These are phyloP conservation scores for Tragelaphus buxtoni DNA, from an alignment of 2,113 vertebrate genomes.

Conservation along the genomic window DNA sequence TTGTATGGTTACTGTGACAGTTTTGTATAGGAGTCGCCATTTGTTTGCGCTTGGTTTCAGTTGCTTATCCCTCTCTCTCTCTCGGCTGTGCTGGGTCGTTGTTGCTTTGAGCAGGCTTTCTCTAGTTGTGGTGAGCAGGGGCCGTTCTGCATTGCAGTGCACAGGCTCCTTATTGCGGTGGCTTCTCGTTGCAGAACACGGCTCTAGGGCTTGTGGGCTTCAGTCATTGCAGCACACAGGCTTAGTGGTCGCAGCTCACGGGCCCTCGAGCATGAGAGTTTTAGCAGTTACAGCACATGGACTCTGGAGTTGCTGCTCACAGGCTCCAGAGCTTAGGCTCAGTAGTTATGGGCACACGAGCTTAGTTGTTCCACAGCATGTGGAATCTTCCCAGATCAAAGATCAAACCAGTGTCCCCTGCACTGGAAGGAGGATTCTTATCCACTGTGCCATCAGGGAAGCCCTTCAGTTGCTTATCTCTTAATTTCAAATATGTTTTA, in stretches of 20 bases:
- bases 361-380: background rate
- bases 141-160: background rate
- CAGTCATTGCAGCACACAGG: background rate
- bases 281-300: background rate
- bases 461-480: background rate
- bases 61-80: background rate
- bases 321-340: background rate
- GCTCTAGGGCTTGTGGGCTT: background rate
- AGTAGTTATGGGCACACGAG: background rate
- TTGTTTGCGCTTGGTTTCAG: background rate
- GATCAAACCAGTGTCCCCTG: background rate
- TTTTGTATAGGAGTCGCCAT: background rate
- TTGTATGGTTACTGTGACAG: background rate
- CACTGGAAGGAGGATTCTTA: background rate
- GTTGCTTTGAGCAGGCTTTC: background rate
- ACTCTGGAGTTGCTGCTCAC: background rate
- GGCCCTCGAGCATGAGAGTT: background rate
- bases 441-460: background rate
- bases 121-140: background rate
- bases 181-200: background rate
- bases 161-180: background rate
- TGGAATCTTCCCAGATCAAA: background rate
- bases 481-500: background rate
- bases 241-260: rapidly evolving
- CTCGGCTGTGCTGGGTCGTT: background rate